A percentile compares a stretch with the other conserved stretches of the same genome.
These are phyloP conservation scores for Ceraclea dissimilis DNA, from an alignment of 2,888 invertebrate genomes.

Conservation along the genomic window DNA sequence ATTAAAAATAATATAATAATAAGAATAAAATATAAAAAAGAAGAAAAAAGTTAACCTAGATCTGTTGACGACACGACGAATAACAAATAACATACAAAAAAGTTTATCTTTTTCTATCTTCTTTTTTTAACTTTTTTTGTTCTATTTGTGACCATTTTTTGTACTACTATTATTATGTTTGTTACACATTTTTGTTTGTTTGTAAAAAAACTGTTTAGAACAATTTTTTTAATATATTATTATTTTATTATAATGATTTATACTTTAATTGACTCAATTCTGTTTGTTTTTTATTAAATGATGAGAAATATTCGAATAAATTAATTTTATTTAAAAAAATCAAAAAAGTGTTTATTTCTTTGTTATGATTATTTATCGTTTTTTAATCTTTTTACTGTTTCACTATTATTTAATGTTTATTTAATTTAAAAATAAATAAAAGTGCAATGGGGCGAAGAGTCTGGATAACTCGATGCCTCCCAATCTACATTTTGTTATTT, in stretches of 20 bases:
- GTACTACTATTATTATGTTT: background rate
- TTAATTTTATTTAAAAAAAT: slow-evolving; percentile 16
- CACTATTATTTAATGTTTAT: slow-evolving; percentile 2
- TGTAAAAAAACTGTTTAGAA: slow-evolving; percentile 5
- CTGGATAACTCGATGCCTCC: slow-evolving; percentile 6
- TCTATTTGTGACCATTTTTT: background rate
- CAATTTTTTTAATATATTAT: background rate
- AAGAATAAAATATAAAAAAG: background rate
- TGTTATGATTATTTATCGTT: slow-evolving; percentile 22
- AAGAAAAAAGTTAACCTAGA: background rate
- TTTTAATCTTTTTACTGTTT: slow-evolving; percentile 17
- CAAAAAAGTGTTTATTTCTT: slow-evolving; percentile 25
- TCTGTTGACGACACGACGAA: no score
- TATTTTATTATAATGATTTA: slow-evolving; percentile 6
- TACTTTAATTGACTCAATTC: slow-evolving; percentile 14
- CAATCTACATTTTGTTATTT: slow-evolving; percentile 7
- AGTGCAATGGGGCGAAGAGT: slow-evolving; percentile 22
- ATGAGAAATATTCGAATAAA: slow-evolving; percentile 23
- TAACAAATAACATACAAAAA: no score
- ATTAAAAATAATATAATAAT: background rate
- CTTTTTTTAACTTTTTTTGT: background rate
- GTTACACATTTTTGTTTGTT: slow-evolving; percentile 7
- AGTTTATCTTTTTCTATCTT: background rate
- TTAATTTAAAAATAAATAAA: slow-evolving; percentile 21
- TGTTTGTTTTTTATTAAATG: slow-evolving; percentile 21